phyloP scores from a whole-genome alignment of 2,797 vertebrate species.

The Ambastaia sidthimunki region DNA sequence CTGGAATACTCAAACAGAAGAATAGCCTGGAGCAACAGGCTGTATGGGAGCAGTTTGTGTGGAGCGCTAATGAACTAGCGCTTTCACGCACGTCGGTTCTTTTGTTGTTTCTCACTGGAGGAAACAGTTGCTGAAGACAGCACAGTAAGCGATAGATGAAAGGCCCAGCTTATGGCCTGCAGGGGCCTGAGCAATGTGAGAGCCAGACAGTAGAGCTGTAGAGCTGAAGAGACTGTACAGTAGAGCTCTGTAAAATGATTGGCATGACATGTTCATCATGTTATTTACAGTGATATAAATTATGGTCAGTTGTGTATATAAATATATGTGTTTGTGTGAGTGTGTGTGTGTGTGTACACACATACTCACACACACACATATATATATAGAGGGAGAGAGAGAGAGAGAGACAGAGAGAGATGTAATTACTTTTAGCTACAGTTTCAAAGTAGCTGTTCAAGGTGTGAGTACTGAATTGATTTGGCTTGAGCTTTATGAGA shows the following conservation, averaged over 20 bases:
- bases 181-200: background rate
- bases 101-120: slow-evolving; percentile 48
- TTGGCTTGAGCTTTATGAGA: background rate
- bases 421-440: slow-evolving; percentile 1
- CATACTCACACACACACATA: too few relatives aligned
- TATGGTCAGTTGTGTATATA: too few relatives aligned
- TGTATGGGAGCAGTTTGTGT: slow-evolving; percentile 21
- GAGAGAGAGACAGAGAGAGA: too few relatives aligned
- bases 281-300: too few relatives aligned
- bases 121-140: slow-evolving; percentile 43
- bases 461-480: background rate
- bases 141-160: slow-evolving; percentile 41
- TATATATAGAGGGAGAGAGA: too few relatives aligned
- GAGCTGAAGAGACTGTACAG: slow-evolving; percentile 15
- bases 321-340: too few relatives aligned
- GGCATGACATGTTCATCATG: slow-evolving; percentile 42
- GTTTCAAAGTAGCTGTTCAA: background rate
- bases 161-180: slow-evolving; percentile 30
- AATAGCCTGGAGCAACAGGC: slow-evolving; percentile 33
- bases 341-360: too few relatives aligned
- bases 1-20: slow-evolving; percentile 12
- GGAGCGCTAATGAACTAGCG: slow-evolving; percentile 45
- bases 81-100: slow-evolving; percentile 43
- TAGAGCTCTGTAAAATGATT: slow-evolving; percentile 48
- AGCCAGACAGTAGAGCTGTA: slow-evolving; percentile 2